Evolutionary conservation across 2,888 invertebrate genomes (phyloP).

Genomic region (Scaptomyza reducta): DNA sequence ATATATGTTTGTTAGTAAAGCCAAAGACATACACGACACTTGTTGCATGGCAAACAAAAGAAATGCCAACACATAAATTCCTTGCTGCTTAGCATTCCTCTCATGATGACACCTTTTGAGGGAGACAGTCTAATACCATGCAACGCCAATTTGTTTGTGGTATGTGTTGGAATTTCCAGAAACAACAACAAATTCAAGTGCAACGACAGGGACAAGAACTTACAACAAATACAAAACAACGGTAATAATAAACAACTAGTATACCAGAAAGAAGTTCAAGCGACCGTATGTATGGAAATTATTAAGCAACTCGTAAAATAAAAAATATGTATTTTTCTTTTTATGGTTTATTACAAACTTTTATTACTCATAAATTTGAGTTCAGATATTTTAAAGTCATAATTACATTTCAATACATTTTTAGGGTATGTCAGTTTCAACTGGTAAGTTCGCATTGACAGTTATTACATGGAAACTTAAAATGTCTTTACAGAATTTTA

Average conservation of each 20-base stretch:
- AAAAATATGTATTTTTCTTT: no score
- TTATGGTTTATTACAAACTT: no score
- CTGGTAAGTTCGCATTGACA: background rate
- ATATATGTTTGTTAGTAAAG: background rate
- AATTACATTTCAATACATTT: no score
- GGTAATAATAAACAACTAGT: background rate
- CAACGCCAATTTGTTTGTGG: constrained; percentile 54
- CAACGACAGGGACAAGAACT: constrained; percentile 38
- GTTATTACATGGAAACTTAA: background rate
- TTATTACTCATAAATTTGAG: no score
- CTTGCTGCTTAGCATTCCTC: constrained; percentile 60
- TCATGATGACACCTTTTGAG: constrained; percentile 38
- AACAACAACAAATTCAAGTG: constrained; percentile 27
- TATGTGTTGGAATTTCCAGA: constrained; percentile 61
- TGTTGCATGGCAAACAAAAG: constrained; percentile 28
- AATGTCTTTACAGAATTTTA: background rate
- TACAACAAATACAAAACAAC: constrained; percentile 6
- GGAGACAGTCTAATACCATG: constrained; percentile 18
- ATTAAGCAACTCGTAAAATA: no score
- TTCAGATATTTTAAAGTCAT: no score
- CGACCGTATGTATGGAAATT: no score
- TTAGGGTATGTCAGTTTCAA: background rate
- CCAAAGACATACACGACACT: background rate
- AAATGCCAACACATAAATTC: constrained; percentile 21
- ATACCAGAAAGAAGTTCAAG: background rate